Conservation (phyloP, 1,140 invertebrate genomes). For the Plodia interpunctella region DNA sequence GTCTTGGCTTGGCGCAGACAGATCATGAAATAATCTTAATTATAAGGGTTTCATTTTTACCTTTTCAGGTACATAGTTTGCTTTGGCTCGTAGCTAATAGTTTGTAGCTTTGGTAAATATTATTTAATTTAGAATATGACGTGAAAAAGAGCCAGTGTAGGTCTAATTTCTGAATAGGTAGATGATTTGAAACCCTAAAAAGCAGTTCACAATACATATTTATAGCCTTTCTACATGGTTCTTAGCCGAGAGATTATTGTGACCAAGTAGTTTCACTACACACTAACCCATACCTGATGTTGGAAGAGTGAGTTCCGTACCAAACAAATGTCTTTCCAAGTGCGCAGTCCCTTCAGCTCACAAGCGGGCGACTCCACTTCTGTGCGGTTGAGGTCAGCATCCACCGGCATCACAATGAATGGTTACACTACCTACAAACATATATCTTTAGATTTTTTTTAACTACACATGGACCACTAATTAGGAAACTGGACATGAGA, state of each 20-base stretch:
- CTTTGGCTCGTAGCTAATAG: too few relatives aligned
- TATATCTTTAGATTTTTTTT: not conserved
- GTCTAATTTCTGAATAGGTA: too few relatives aligned
- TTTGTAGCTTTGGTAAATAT: too few relatives aligned
- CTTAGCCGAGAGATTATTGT: not conserved
- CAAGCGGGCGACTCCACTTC: conserved; percentile 72
- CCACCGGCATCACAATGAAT: conserved; percentile 76
- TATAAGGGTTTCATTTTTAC: too few relatives aligned
- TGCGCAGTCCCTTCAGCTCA: conserved; percentile 71
- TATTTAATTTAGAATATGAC: too few relatives aligned
- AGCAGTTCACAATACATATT: too few relatives aligned
- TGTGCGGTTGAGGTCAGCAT: conserved; percentile 73
- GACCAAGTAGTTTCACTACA: conserved; percentile 1
- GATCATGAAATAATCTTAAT: too few relatives aligned
- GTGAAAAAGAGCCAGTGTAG: too few relatives aligned
- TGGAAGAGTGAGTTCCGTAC: conserved; percentile 72
- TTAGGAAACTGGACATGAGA: not conserved
- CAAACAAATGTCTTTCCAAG: conserved; percentile 75
- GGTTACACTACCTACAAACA: conserved; percentile 60
- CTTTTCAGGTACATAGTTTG: too few relatives aligned
- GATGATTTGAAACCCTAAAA: too few relatives aligned
- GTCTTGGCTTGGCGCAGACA: too few relatives aligned
- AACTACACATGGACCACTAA: not conserved
- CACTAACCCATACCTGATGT: conserved; percentile 56
- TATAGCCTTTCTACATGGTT: too few relatives aligned